phyloP scores from a whole-genome alignment of 1,140 invertebrate genomes.

The Aphis gossypii region DNA sequence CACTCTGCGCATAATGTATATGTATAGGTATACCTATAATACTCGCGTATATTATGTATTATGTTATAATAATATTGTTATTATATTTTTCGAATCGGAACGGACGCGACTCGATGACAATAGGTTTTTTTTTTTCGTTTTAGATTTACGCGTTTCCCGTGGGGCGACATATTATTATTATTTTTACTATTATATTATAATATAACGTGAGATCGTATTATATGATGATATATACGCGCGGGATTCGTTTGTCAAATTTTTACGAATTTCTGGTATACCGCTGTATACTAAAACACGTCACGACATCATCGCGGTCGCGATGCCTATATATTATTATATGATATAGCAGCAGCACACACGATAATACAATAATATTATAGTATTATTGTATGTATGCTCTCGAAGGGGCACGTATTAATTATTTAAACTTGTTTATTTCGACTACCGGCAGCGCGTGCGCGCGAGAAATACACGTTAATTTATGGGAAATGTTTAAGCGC shows the following conservation, averaged over 20 bases:
- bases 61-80: background rate
- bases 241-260: background rate
- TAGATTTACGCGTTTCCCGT: slow-evolving; percentile 18
- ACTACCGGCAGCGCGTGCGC: background rate
- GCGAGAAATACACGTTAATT: background rate
- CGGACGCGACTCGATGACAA: slow-evolving; percentile 7
- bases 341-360: background rate
- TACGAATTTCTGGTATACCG: background rate
- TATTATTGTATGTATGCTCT: background rate
- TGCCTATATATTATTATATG: background rate
- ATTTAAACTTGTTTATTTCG: slow-evolving; percentile 3
- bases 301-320: background rate
- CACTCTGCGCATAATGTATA: background rate
- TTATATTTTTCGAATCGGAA: background rate
- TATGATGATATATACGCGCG: background rate
- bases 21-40: background rate
- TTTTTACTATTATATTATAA: background rate
- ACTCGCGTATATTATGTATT: background rate
- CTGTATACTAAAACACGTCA: background rate
- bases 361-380: background rate
- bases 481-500: background rate
- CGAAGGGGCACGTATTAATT: background rate
- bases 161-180: background rate
- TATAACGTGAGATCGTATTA: background rate
- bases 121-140: background rate